Evolutionary conservation across 2,797 vertebrate species (phyloP), one percentile per base, ranked within the genome.

Genomic region (Liparis tanakae): DNA sequence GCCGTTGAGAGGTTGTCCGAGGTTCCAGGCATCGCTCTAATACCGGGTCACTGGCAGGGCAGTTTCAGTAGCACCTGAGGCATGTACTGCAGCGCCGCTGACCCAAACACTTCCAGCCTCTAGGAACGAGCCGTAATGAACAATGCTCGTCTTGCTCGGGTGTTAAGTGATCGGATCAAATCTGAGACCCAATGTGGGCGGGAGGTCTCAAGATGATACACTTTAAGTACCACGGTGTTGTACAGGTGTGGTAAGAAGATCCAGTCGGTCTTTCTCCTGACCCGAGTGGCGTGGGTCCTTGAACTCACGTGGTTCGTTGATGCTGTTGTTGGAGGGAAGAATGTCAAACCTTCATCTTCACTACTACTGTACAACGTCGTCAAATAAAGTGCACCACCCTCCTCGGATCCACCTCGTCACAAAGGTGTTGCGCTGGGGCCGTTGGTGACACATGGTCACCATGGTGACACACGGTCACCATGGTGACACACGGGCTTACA

Each of bases 1-100:
- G 41, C 18, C 15, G 44, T 30, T 33, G 54, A 66, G 53, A 70
- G 59, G 57, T 75, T 76, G n/a, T 76, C n/a, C 36, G 2, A 59
- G 72, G 53, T 37, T n/a, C 2, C 25, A 57, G 39, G 44, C 34
- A 33, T 51, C 36, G 43, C 30, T 37, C 6, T 1, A 51, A 30
- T 44, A 30, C 25, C 4, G 25, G 25, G 25, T 30, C 25, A 33
- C 34, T 51, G 6, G n/a, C 15, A 37, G 34, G 8, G 15, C 5
- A 14, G 6, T 22, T 70, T 43, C 33, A 68, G n/a, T 22, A 33
- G n/a, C 59, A 71, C 30, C 18, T 44, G 30, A 50, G 8, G 22
- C 68, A 17, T 63, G 56, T 20, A 22, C 56, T 12, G 0, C 43
- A 58, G 46, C 59, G 4, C 25, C 12, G 63, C 30, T 20, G 50